These are phyloP conservation scores for Diuraphis noxia DNA, from an alignment of 1,140 invertebrate genomes.

Conservation along the genomic window DNA sequence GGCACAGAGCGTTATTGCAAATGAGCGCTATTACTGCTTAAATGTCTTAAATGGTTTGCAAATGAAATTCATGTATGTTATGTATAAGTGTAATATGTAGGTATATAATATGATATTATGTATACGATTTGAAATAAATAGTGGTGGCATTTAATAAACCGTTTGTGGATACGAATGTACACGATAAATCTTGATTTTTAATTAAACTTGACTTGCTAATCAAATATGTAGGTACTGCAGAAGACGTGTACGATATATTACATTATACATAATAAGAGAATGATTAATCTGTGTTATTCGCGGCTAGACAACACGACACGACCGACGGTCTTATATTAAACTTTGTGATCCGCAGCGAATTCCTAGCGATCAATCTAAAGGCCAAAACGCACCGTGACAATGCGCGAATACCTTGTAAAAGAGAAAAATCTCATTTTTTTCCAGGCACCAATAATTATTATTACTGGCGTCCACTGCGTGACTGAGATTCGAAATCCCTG, in stretches of 20 bases:
- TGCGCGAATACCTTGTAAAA: background rate
- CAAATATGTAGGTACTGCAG: background rate
- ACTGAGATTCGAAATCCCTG: background rate
- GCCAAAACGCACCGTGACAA: background rate
- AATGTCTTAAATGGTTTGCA: background rate
- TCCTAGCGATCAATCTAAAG: background rate
- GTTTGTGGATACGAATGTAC: background rate
- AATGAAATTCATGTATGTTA: background rate
- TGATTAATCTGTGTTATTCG: background rate
- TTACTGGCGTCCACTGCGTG: background rate
- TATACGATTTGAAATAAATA: background rate
- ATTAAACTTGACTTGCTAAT: background rate
- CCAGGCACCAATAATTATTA: background rate
- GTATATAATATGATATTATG: background rate
- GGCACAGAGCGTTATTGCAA: background rate
- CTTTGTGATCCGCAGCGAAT: background rate
- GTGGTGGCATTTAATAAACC: background rate
- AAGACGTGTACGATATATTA: background rate
- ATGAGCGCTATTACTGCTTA: background rate
- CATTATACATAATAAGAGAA: background rate
- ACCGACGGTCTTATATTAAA: background rate
- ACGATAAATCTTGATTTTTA: constrained; percentile 9
- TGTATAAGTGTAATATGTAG: background rate
- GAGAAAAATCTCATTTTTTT: background rate
- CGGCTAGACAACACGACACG: background rate